A percentile compares a stretch with the other conserved stretches of the same genome.
These are phyloP conservation scores for Diploptera punctata DNA, from an alignment of 2,888 invertebrate species.

Conservation along the genomic window DNA sequence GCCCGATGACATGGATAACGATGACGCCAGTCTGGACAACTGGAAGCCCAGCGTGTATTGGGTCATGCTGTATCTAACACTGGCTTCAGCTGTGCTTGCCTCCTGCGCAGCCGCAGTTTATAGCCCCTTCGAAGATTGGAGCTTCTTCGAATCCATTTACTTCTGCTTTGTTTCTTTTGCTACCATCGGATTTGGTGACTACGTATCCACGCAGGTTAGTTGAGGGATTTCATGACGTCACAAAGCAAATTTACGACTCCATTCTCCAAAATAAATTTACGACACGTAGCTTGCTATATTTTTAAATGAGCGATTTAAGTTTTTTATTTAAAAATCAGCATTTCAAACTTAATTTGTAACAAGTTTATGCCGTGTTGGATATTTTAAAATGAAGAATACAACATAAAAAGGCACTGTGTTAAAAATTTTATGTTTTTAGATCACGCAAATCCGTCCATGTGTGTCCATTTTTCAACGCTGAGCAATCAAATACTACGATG, in stretches of 20 bases:
- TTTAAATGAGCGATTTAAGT: no score
- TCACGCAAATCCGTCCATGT: no score
- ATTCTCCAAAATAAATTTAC: no score
- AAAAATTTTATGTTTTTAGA: no score
- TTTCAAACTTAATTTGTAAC: no score
- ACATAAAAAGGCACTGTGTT: no score
- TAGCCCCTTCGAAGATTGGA: constrained; percentile 65
- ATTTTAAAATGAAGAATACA: no score
- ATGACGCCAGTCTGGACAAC: constrained; percentile 55
- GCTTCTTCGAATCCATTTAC: constrained; percentile 67
- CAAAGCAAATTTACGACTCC: not conserved
- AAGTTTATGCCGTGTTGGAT: no score
- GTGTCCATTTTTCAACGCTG: no score
- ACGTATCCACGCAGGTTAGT: constrained; percentile 62
- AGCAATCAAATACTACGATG: no score
- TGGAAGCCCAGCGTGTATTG: constrained; percentile 74
- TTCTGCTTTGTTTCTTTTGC: constrained; percentile 70
- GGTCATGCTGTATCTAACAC: constrained; percentile 66
- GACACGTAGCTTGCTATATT: no score
- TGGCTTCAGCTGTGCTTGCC: constrained; percentile 63
- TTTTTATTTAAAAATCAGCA: no score
- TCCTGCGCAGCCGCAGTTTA: constrained; percentile 64
- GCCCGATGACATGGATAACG: constrained; percentile 55
- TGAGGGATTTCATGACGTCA: not conserved
- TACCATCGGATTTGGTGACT: constrained; percentile 69